Base-by-base conservation (phyloP, 2,888 invertebrate species). In the Pandemis corylana region DNA sequence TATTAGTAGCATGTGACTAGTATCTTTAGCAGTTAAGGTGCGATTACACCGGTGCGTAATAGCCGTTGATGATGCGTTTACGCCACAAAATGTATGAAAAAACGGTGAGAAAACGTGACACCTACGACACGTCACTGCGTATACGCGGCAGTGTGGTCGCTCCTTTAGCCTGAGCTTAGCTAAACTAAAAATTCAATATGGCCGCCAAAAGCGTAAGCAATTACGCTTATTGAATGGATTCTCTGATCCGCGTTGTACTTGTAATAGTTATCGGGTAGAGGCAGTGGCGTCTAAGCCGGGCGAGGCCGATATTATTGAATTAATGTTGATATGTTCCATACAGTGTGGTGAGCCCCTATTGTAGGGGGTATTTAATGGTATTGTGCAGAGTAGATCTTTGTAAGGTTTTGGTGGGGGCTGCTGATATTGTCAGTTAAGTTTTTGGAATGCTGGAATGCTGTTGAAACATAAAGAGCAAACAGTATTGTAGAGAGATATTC, bases 291-390 rank as follows among this genome's bases (percentile, higher is more conserved):
- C 71, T 71, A 74, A 69, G 69, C 73, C 72, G 75, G 71, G 71
- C 69, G 20, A 62, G 53, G 71, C 63, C 73, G 75, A 77, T 77
- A 77, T 77, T 78, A 78, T 67, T 77, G 77, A 77, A 78, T 75
- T 77, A 77, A 77, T 77, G 72, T 74, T 56, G 79, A 78, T 79
- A 76, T 78, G 64, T 74, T 74, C 73, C 49, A 46, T 76, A 66
- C 65, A 44, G 59, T 70, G 69, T 46, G 53, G 68, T 61, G 76
- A 36, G 56, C 28, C 65, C 56, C 61, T 66, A 74, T 74, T 74
- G 74, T 75, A 69, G 64, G 53, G 59, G 69, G 66, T 75, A 70
- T 74, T 74, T 70, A 75, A 70, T 68, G 64, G 70, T 28, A 70
- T 70, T 75, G 74, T 69, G 69, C 61, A 66, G 53, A 36, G 62